A percentile compares a stretch with the other conserved stretches of the same genome.
Conservation (phyloP, 1,140 invertebrate species). For the Drosophila watanabei region DNA sequence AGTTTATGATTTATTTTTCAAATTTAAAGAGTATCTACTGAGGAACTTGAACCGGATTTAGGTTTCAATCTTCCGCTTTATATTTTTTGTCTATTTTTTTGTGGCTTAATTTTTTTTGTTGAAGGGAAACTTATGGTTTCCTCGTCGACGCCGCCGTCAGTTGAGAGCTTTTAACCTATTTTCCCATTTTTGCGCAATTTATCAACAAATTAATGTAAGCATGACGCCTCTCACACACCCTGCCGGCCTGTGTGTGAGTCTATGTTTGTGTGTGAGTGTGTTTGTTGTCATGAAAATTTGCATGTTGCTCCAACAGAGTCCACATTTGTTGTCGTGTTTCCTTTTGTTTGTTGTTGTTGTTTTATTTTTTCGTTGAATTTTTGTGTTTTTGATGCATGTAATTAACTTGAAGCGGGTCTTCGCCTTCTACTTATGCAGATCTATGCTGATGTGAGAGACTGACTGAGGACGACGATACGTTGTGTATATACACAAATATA, state of each 20-base stretch:
- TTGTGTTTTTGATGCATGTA: conserved; percentile 68
- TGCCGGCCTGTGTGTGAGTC: background rate
- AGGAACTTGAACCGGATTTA: conserved; percentile 3
- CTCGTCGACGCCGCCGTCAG: conserved; percentile 24
- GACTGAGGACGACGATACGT: conserved; percentile 39
- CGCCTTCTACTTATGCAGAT: conserved; percentile 45
- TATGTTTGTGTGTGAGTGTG: conserved; percentile 6
- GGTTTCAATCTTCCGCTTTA: conserved; percentile 8
- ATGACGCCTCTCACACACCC: conserved; percentile 40
- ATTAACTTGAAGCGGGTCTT: conserved; percentile 74
- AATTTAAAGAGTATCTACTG: conserved; percentile 11
- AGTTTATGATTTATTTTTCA: background rate
- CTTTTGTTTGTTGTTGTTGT: conserved; percentile 11
- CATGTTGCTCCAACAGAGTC: conserved; percentile 51
- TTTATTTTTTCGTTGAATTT: conserved; percentile 11
- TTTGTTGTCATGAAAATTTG: conserved; percentile 65
- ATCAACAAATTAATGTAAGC: conserved; percentile 81
- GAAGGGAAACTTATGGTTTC: conserved; percentile 41
- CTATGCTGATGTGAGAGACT: conserved; percentile 54
- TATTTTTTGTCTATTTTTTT: conserved; percentile 11
- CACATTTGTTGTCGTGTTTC: conserved; percentile 32
- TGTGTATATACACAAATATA: background rate
- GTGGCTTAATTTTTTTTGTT: conserved; percentile 26
- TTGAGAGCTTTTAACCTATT: conserved; percentile 79
- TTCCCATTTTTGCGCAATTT: conserved; percentile 76